These are phyloP conservation scores for Carapus acus DNA, from an alignment of 2,797 vertebrate species.

Conservation along the genomic window DNA sequence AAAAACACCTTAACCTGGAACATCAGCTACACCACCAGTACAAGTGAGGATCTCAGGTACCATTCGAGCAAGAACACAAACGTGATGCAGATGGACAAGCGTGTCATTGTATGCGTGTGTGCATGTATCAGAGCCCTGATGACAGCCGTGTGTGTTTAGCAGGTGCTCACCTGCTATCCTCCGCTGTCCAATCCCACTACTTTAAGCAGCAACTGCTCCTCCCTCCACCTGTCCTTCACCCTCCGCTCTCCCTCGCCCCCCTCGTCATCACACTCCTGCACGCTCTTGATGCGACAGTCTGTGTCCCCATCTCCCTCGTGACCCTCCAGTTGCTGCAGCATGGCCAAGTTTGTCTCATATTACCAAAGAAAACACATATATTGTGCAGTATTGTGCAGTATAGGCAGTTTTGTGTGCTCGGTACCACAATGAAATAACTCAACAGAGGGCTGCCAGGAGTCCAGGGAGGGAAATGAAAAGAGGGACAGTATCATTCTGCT, in stretches of 20 bases:
- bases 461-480: too few relatives aligned
- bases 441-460: too few relatives aligned
- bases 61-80: neutral
- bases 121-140: slow-evolving; percentile 22
- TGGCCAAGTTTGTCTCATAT: too few relatives aligned
- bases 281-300: neutral
- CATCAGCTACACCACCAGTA: neutral
- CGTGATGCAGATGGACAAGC: neutral
- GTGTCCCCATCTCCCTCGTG: neutral
- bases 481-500: too few relatives aligned
- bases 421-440: too few relatives aligned
- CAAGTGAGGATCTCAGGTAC: neutral
- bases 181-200: slow-evolving; percentile 39
- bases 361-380: too few relatives aligned
- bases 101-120: neutral
- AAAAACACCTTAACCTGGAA: slow-evolving; percentile 1
- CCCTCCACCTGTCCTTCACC: slow-evolving; percentile 2
- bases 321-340: too few relatives aligned
- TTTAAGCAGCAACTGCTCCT: slow-evolving; percentile 11
- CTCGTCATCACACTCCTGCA: neutral
- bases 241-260: neutral
- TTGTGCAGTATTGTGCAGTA: too few relatives aligned
- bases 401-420: too few relatives aligned
- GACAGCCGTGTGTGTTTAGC: slow-evolving; percentile 28
- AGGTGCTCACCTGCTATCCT: slow-evolving; percentile 39